Evolutionary conservation across 2,888 invertebrate genomes (phyloP).

Genomic region (Bombyx huttoni): DNA sequence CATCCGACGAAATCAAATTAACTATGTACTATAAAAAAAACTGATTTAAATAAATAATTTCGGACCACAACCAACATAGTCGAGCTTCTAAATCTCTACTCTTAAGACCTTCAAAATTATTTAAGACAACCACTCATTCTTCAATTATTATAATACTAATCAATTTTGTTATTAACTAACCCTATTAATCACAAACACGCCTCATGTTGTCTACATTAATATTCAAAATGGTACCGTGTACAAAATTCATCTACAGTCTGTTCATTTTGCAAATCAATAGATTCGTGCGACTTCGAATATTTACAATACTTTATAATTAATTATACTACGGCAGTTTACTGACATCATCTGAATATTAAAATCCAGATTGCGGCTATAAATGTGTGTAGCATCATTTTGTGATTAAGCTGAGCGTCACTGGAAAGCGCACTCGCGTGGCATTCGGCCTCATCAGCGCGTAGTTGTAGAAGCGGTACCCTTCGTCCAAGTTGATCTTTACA

Average conservation of each 20-base stretch:
- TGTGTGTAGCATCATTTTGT: conserved; percentile 37
- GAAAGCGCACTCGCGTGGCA: conserved; percentile 91
- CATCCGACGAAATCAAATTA: too few relatives aligned
- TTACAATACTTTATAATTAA: conserved; percentile 1
- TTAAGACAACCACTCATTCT: background rate
- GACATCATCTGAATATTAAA: conserved; percentile 51
- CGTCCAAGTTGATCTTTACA: conserved; percentile 78
- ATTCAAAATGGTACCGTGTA: conserved; percentile 22
- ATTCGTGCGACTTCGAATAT: background rate
- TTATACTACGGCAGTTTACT: conserved; percentile 5
- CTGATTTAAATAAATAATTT: background rate
- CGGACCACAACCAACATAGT: background rate
- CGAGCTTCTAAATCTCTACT: background rate
- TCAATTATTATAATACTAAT: background rate
- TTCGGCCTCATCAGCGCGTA: conserved; percentile 84
- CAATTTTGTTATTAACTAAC: background rate
- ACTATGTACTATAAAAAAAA: too few relatives aligned
- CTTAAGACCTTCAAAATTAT: too few relatives aligned
- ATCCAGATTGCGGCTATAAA: conserved; percentile 37
- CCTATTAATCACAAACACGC: background rate
- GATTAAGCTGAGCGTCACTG: conserved; percentile 66
- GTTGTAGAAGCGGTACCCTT: conserved; percentile 78
- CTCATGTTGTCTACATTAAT: background rate
- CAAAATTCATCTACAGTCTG: conserved; percentile 31
- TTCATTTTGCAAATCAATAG: conserved; percentile 8